These are phyloP conservation scores for Cosmia pyralina DNA, from an alignment of 2,888 invertebrate genomes.

Conservation along the genomic window DNA sequence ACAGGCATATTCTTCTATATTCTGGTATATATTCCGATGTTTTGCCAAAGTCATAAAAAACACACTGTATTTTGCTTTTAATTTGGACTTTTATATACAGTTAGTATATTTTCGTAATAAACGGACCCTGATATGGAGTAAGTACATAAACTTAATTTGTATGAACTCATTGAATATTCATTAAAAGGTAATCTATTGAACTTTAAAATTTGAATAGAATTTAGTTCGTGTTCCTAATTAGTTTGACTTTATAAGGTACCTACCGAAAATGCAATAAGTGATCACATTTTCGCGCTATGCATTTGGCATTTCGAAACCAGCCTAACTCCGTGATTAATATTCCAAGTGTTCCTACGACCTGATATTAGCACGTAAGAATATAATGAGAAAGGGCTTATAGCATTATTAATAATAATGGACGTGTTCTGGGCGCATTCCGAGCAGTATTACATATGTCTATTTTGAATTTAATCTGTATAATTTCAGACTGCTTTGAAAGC, in stretches of 20 bases:
- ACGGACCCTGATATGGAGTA: conserved; percentile 6
- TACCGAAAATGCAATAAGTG: conserved; percentile 49
- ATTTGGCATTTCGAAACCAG: conserved; percentile 73
- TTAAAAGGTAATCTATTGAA: conserved; percentile 50
- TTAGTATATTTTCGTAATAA: background rate
- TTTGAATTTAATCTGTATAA: background rate
- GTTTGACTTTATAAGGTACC: conserved; percentile 38
- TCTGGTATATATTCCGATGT: background rate
- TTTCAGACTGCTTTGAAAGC: background rate
- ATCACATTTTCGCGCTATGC: conserved; percentile 52
- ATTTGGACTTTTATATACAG: background rate
- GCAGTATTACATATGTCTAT: background rate
- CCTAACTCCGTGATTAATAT: conserved; percentile 54
- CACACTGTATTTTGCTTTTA: background rate
- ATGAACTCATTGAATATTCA: conserved; percentile 27
- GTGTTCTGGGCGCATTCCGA: conserved; percentile 15
- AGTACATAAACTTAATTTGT: conserved; percentile 10
- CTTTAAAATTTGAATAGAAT: conserved; percentile 58
- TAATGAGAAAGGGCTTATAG: conserved; percentile 34
- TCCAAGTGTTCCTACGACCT: conserved; percentile 23
- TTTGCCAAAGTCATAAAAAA: background rate
- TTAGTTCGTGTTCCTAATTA: conserved; percentile 49
- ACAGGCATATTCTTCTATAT: background rate
- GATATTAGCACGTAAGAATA: conserved; percentile 30
- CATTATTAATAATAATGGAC: conserved; percentile 34